Percentiles rank a stretch among this genome's conserved stretches.
These are phyloP conservation scores for Caenorhabditis uteleia DNA, from an alignment of 2,888 invertebrate species.

Conservation along the genomic window DNA sequence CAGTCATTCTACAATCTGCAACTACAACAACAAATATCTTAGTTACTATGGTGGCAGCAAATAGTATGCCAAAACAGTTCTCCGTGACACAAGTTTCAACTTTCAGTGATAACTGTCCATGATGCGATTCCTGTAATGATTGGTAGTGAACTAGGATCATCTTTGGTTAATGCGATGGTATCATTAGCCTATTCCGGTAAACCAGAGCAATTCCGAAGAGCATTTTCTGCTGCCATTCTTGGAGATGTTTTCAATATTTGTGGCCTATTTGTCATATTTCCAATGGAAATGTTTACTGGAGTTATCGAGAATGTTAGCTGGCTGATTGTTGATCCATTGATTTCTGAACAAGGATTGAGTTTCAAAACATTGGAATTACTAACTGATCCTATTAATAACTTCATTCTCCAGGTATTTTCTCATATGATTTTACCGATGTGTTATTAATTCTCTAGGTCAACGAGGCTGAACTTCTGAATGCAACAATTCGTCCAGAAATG, in stretches of 20 bases:
- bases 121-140: constrained; percentile 74
- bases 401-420: constrained; percentile 58
- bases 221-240: constrained; percentile 74
- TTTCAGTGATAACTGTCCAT: constrained; percentile 70
- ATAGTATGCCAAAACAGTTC: constrained; percentile 40
- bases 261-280: constrained; percentile 73
- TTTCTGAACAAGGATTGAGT: constrained; percentile 48
- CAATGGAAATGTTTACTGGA: constrained; percentile 71
- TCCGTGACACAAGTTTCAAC: background rate
- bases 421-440: background rate
- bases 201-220: constrained; percentile 65
- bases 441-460: constrained; percentile 39
- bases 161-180: constrained; percentile 74
- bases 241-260: constrained; percentile 76
- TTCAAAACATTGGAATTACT: constrained; percentile 59
- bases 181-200: constrained; percentile 72
- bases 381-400: constrained; percentile 60
- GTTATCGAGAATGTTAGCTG: constrained; percentile 56
- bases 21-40: constrained; percentile 59
- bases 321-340: constrained; percentile 54
- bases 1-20: constrained; percentile 59
- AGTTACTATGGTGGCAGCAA: constrained; percentile 73
- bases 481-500: constrained; percentile 46
- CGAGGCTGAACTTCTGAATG: constrained; percentile 50
- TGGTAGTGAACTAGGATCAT: constrained; percentile 75